phyloP scores from a whole-genome alignment of 2,888 invertebrate genomes.

The Pimpla rufipes region DNA sequence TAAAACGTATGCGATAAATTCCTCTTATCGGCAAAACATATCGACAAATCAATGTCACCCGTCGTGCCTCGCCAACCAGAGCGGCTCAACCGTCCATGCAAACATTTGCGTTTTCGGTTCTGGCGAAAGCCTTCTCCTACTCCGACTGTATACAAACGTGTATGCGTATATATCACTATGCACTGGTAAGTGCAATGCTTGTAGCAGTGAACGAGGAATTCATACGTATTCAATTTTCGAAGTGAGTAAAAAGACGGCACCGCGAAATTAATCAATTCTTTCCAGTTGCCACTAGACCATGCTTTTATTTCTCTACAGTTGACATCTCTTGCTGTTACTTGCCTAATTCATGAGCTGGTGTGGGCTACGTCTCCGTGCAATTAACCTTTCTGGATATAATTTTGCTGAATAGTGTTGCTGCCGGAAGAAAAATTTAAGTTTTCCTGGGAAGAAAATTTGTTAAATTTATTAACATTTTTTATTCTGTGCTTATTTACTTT shows the following conservation, averaged over 20 bases:
- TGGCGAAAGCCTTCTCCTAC: constrained; percentile 48
- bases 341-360: no score
- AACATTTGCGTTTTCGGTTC: constrained; percentile 67
- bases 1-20: constrained; percentile 78
- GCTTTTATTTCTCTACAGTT: constrained; percentile 2
- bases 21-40: constrained; percentile 78
- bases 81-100: constrained; percentile 49
- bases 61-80: constrained; percentile 75
- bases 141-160: constrained; percentile 8
- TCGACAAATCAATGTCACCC: constrained; percentile 78
- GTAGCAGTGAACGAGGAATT: constrained; percentile 45
- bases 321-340: not conserved
- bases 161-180: constrained; percentile 1
- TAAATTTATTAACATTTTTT: no score
- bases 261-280: not conserved
- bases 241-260: constrained; percentile 32
- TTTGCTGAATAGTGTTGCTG: no score
- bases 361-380: no score
- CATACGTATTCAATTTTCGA: constrained; percentile 40
- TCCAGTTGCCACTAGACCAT: not conserved
- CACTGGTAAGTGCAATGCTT: constrained; percentile 35
- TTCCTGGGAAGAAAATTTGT: no score
- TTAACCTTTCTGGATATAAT: no score
- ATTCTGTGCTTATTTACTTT: no score
- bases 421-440: no score